Evolutionary conservation across 2,113 vertebrate genomes (phyloP).

Genomic region (Laticauda colubrina): DNA sequence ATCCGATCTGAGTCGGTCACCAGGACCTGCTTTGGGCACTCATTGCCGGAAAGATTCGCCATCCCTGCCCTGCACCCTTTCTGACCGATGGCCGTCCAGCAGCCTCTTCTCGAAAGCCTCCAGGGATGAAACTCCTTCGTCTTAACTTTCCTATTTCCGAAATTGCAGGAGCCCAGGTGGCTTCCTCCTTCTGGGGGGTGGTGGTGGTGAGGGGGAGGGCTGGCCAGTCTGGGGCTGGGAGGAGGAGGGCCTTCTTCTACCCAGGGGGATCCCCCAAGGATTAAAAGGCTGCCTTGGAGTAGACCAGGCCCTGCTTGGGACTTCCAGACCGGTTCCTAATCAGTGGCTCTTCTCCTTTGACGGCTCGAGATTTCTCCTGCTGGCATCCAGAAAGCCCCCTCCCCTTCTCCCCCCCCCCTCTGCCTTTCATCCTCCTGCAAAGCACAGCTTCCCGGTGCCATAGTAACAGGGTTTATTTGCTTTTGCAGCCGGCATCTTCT

Average conservation of each 20-base stretch:
- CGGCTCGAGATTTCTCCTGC: constrained; percentile 23
- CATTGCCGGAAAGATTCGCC: too few species aligned
- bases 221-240: constrained; percentile 28
- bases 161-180: too few species aligned
- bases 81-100: too few species aligned
- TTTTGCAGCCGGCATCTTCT: constrained; percentile 15
- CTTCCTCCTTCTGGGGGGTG: too few species aligned
- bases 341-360: constrained; percentile 35
- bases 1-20: too few species aligned
- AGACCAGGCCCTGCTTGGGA: constrained; percentile 37
- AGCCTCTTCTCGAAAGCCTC: too few species aligned
- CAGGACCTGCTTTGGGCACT: too few species aligned
- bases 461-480: constrained; percentile 39
- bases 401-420: neutral
- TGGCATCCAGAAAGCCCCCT: constrained; percentile 29
- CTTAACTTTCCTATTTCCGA: too few species aligned
- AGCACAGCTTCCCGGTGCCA: constrained; percentile 31
- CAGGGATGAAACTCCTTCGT: too few species aligned
- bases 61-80: too few species aligned
- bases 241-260: constrained; percentile 45
- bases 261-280: constrained; percentile 52
- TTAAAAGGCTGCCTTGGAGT: constrained; percentile 54
- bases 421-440: constrained; percentile 53
- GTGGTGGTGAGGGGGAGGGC: too few species aligned
- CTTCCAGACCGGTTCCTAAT: constrained; percentile 53